A percentile compares a stretch with the other conserved stretches of the same genome.
Conservation (phyloP, 2,113 vertebrate species). For the Montifringilla adamsi region DNA sequence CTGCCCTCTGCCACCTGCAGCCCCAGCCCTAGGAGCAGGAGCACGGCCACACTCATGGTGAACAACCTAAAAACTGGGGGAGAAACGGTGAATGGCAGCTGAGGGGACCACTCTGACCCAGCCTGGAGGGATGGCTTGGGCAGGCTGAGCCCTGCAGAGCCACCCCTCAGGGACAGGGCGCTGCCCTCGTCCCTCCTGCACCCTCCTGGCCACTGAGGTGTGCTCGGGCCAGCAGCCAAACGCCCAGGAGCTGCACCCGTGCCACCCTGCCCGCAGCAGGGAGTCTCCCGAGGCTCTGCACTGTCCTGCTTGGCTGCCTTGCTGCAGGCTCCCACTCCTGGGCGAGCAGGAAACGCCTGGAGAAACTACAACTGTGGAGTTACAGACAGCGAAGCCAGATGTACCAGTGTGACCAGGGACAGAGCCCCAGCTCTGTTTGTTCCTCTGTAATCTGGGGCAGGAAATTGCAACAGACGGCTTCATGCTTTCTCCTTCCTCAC, state of each 20-base stretch:
- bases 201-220: rapidly evolving
- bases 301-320: background rate
- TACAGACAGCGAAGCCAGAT: rapidly evolving
- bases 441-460: background rate
- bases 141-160: background rate
- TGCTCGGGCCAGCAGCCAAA: background rate
- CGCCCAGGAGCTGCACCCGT: background rate
- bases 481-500: background rate
- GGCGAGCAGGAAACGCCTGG: background rate
- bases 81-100: background rate
- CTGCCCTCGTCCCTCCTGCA: background rate
- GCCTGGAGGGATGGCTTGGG: background rate
- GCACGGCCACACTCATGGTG: background rate
- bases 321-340: background rate
- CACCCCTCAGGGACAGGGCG: rapidly evolving
- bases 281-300: background rate
- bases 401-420: rapidly evolving
- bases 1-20: background rate
- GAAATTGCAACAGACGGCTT: conserved; percentile 44
- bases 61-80: background rate
- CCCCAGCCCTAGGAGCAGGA: conserved; percentile 29
- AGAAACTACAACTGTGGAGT: rapidly evolving
- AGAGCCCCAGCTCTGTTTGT: background rate
- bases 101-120: background rate
- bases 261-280: background rate